These are phyloP conservation scores for Batillaria attramentaria DNA, from an alignment of 1,140 invertebrate genomes.

Conservation along the genomic window DNA sequence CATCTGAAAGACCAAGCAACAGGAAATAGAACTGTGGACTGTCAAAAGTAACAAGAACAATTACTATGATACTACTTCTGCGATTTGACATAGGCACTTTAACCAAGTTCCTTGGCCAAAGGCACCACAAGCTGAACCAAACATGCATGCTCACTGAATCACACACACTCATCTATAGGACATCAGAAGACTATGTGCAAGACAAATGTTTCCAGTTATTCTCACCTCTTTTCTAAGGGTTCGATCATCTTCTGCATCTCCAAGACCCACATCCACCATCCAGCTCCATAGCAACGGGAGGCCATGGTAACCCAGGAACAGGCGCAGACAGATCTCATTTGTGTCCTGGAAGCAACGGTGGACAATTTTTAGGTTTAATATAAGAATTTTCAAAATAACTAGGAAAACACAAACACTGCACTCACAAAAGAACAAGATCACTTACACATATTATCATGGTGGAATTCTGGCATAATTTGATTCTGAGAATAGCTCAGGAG, in stretches of 20 bases:
- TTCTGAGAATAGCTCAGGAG: too few relatives aligned
- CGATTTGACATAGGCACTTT: too few relatives aligned
- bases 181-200: too few relatives aligned
- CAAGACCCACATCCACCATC: constrained; percentile 77
- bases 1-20: constrained; percentile 76
- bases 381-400: too few relatives aligned
- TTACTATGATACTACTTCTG: too few relatives aligned
- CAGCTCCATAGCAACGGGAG: constrained; percentile 91
- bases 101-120: too few relatives aligned
- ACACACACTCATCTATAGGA: too few relatives aligned
- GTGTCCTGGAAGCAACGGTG: constrained; percentile 63
- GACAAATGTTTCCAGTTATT: too few relatives aligned
- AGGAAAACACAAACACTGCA: neutral
- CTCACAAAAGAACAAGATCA: neutral
- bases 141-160: too few relatives aligned
- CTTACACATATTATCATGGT: neutral
- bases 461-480: too few relatives aligned
- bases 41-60: neutral
- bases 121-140: too few relatives aligned
- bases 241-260: constrained; percentile 70
- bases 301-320: constrained; percentile 96
- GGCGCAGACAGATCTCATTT: constrained; percentile 74
- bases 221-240: constrained; percentile 76
- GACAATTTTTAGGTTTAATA: neutral
- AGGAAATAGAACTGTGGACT: constrained; percentile 1